These are phyloP conservation scores for Clarias platycephalus DNA, from an alignment of 2,797 vertebrate species.

Conservation along the genomic window DNA sequence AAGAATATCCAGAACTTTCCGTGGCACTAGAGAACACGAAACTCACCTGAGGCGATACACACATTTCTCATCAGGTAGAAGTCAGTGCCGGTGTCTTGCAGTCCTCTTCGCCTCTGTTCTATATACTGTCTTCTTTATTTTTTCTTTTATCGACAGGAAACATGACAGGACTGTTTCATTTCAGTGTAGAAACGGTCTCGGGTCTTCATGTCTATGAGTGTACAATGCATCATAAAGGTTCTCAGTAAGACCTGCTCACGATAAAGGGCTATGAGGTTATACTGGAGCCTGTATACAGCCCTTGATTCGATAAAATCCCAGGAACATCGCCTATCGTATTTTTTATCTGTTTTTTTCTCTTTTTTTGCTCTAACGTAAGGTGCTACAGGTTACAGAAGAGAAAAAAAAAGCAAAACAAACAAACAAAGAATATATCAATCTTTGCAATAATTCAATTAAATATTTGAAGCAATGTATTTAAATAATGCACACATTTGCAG, in stretches of 20 bases:
- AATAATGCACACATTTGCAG: too few species aligned
- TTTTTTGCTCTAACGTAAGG: neutral
- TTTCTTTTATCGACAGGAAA: neutral
- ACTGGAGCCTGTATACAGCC: neutral
- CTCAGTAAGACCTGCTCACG: neutral
- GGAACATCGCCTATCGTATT: neutral
- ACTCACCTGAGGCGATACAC: constrained; percentile 46
- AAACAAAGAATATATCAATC: too few species aligned
- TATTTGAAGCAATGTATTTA: too few species aligned
- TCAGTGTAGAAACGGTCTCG: neutral
- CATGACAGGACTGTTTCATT: constrained; percentile 2
- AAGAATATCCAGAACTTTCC: constrained; percentile 41
- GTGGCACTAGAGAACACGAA: constrained; percentile 37
- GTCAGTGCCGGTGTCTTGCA: constrained; percentile 7
- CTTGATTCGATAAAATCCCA: neutral
- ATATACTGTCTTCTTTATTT: neutral
- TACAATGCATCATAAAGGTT: neutral
- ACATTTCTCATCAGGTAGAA: constrained; percentile 46
- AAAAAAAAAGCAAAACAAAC: neutral
- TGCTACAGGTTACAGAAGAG: neutral
- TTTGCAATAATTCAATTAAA: too few species aligned
- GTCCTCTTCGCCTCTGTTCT: neutral
- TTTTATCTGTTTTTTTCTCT: neutral
- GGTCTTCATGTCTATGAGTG: neutral
- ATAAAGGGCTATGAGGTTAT: neutral